Base-by-base conservation (phyloP, 2,797 vertebrate species). In the Cuniculus paca region DNA sequence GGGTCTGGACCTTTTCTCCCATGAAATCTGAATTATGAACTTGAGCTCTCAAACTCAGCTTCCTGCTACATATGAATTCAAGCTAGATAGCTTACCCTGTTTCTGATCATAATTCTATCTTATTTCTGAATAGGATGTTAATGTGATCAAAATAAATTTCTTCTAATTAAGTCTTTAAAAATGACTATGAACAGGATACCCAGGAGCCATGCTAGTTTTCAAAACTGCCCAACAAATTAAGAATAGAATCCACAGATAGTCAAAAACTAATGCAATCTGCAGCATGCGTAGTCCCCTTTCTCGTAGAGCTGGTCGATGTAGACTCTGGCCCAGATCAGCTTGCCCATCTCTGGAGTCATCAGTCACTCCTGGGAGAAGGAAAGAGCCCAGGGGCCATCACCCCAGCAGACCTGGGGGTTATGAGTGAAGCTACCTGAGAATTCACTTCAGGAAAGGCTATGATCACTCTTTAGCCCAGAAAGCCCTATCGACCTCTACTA, bases 161-260 rank as follows among this genome's bases (percentile, higher is more conserved):
- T 88, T 90, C n/a, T 60, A 31, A 17, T 58, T 85, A 80, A 70
- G 39, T 63, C 82, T 88, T 77, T 81, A 8, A 56, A 90, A 90
- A 52, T 77, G 5, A 52, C 60, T 83, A 5, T 68, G 14, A 87
- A 16, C 45, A 39, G 39, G n/a, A 0, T 77, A 50, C 34, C 17
- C 58, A 74, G 63, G 61, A 90, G 45, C 89, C 61, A 87, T 60
- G 42, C 39, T 92, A 72, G 24, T 90, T 72, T 91, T 50, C 50
- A 12, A 63, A 70, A 17, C 70, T 52, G 91, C 17, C 17, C 20
- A 56, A 58, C 60, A 24, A 88, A 70, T 56, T 91, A 79, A 39
- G 63, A 92, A 54, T 82, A 60, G 90, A 74, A 83, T 26, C 36
- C 50, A 48, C 48, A 88, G 54, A n/a, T 2, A 81, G 39, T 45